Evolutionary conservation across 2,113 vertebrate species (phyloP), one percentile per base, ranked within the genome.

Genomic region (Eptesicus fuscus): DNA sequence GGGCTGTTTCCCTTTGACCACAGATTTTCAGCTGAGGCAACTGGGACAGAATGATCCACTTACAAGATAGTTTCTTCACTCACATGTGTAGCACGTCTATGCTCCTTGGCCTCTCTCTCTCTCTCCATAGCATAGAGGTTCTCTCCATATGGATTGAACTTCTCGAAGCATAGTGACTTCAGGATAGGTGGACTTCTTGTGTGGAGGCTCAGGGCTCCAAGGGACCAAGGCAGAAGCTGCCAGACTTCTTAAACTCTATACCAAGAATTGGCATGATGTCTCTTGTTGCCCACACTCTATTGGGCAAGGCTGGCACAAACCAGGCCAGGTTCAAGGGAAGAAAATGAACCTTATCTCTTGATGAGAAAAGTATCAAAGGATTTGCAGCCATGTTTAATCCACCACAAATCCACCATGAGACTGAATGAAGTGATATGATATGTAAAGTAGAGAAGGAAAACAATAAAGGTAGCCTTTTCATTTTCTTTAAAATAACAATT

Each of bases 381-480:
- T 82, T 90, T 78, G 4, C 30, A 83, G 63, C 10, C 74, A 70
- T 67, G 67, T 94, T 92, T 74, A 78, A 61, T 78, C 35, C 51
- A 80, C 42, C 9, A 25, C 3, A 77, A 71, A 28, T 83, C 56
- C 22, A 11, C 37, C n/a, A 59, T 88, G 37, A 91, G 73, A 7
- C 49, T 59, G 32, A 25, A 22, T 49, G 18, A 91, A 88, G 40
- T 67, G 9, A 47, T 30, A 63, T 7, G 7, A 71, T 13, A 20
- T 53, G 69, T 84, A 65, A 74, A 91, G 40, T 59, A 85, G 40
- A 94, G 32, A 87, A 69, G 23, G n/a, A 93, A 96, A 92, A 73
- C 40, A 90, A 10, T 35, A 28, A 86, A 89, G 17, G 3, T 80
- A 70, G 10, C 30, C 37, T 67, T 56, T 56, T 51, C 30, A 44